Conservation (phyloP, 2,888 invertebrate species). For the Thereva nobilitata region DNA sequence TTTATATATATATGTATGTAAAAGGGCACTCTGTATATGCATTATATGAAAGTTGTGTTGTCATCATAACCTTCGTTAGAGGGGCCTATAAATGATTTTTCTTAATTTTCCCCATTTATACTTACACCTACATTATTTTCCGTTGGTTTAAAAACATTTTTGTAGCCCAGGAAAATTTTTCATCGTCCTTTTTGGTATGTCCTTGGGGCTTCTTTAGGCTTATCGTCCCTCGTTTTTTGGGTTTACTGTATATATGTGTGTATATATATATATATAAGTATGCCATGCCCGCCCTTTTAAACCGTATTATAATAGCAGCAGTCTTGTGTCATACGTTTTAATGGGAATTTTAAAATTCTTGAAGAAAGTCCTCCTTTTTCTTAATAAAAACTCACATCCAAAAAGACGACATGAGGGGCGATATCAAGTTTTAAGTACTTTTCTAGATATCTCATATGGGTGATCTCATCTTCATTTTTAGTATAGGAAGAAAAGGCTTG, state of each 20-base stretch:
- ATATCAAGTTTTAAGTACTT: conserved; percentile 32
- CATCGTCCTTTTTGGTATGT: conserved; percentile 9
- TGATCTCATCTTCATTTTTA: conserved; percentile 19
- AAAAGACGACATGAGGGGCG: conserved; percentile 7
- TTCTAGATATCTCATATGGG: conserved; percentile 18
- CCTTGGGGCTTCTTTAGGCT: conserved; percentile 11
- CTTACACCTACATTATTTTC: too few relatives aligned
- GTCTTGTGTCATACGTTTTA: conserved; percentile 11
- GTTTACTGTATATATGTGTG: too few relatives aligned
- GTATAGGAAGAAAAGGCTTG: neutral
- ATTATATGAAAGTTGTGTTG: too few relatives aligned
- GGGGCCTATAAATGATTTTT: too few relatives aligned
- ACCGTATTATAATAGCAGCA: conserved; percentile 14
- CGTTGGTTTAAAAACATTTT: too few relatives aligned
- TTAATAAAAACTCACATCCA: conserved; percentile 21
- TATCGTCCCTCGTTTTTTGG: conserved; percentile 15
- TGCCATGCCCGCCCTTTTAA: too few relatives aligned
- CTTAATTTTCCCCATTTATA: too few relatives aligned
- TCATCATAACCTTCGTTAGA: too few relatives aligned
- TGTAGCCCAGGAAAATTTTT: conserved; percentile 13
- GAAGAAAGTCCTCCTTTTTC: neutral
- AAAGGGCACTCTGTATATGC: too few relatives aligned
- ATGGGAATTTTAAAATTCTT: conserved; percentile 23
- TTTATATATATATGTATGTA: too few relatives aligned
- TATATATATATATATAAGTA: too few relatives aligned